phyloP scores from a whole-genome alignment of 2,888 invertebrate species.

The Periphyllus acericola region DNA sequence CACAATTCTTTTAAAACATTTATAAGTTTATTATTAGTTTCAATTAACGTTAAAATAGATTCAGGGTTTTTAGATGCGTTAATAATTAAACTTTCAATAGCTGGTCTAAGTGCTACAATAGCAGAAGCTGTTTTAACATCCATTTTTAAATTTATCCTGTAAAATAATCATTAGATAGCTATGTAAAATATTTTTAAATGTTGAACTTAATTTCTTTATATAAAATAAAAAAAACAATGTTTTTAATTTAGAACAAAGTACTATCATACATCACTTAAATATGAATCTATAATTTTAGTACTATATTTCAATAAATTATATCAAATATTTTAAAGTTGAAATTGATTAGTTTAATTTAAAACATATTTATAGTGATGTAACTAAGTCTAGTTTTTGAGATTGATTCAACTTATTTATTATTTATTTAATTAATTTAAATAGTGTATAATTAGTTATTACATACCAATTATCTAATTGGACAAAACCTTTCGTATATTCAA shows the following conservation, averaged over 20 bases:
- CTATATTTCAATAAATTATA: not conserved
- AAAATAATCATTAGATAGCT: not conserved
- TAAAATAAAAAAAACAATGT: not conserved
- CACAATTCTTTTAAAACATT: slow-evolving; percentile 80
- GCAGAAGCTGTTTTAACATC: slow-evolving; percentile 80
- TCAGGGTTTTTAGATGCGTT: slow-evolving; percentile 84
- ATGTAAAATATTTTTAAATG: not conserved
- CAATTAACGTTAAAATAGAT: slow-evolving; percentile 74
- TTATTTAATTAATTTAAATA: too few relatives aligned
- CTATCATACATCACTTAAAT: not conserved
- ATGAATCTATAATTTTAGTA: not conserved
- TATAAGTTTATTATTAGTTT: slow-evolving; percentile 76
- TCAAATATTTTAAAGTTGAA: too few relatives aligned
- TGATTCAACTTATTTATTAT: too few relatives aligned
- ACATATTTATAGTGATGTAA: too few relatives aligned
- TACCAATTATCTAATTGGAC: slow-evolving; percentile 91
- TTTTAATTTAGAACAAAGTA: not conserved
- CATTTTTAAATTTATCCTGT: slow-evolving; percentile 85
- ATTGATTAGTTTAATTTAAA: too few relatives aligned
- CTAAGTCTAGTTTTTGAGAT: too few relatives aligned
- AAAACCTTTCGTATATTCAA: slow-evolving; percentile 79
- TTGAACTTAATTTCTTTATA: not conserved
- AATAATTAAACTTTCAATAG: slow-evolving; percentile 85
- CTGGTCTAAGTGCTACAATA: slow-evolving; percentile 87
- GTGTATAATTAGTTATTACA: slow-evolving; percentile 58